phyloP scores from a whole-genome alignment of 2,888 invertebrate genomes.

The Adelognathus sp. region DNA sequence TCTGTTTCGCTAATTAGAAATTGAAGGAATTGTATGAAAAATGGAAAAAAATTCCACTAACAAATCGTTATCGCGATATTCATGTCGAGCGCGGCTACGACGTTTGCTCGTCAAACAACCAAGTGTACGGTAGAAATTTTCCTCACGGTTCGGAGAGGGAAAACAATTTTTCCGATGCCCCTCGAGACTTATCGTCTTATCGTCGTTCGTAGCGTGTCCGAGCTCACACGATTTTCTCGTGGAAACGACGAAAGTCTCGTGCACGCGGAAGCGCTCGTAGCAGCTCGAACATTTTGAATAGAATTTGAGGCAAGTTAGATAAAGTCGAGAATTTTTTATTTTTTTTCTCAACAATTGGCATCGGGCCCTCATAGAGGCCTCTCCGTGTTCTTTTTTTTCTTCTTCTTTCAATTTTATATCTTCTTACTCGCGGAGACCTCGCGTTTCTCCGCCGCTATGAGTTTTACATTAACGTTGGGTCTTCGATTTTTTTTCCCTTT shows the following conservation, averaged over 20 bases:
- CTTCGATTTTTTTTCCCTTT: conserved; percentile 52
- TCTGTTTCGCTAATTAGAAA: not conserved
- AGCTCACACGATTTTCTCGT: not conserved
- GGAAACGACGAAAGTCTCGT: not conserved
- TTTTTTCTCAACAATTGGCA: conserved; percentile 47
- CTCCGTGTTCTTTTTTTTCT: conserved; percentile 24
- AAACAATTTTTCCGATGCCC: not conserved
- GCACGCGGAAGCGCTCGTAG: not conserved
- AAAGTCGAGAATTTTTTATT: conserved; percentile 39
- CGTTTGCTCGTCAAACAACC: not conserved
- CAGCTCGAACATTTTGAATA: not conserved
- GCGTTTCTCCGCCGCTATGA: conserved; percentile 67
- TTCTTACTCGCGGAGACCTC: conserved; percentile 61
- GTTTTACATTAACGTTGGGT: conserved; percentile 56
- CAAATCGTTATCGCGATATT: not conserved
- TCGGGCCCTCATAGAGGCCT: conserved; percentile 21
- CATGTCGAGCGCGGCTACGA: not conserved
- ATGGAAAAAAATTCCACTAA: not conserved
- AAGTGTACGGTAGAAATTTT: not conserved
- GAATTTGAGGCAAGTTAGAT: not conserved
- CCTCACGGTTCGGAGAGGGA: not conserved
- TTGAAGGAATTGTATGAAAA: not conserved
- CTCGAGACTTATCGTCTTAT: not conserved
- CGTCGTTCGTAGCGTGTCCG: too few relatives aligned
- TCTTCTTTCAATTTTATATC: conserved; percentile 11